phyloP scores from a whole-genome alignment of 2,888 invertebrate species.

The Gastrophysa polygoni region DNA sequence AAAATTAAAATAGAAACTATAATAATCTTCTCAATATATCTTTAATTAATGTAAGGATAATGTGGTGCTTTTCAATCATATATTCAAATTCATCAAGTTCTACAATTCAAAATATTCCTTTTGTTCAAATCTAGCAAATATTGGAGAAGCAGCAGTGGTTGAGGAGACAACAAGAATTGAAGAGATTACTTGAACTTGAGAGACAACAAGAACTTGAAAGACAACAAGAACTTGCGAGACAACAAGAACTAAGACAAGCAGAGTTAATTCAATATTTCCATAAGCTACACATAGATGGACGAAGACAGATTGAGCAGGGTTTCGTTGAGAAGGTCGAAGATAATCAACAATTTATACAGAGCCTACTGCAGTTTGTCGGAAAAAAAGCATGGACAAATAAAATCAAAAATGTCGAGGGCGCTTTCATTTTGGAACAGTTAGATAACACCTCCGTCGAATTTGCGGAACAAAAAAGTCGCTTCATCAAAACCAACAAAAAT shows the following conservation, averaged over 20 bases:
- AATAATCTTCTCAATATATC: too few relatives aligned
- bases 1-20: too few relatives aligned
- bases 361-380: constrained; percentile 3
- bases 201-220: neutral
- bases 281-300: neutral
- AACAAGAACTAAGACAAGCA: neutral
- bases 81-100: too few relatives aligned
- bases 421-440: neutral
- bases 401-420: neutral
- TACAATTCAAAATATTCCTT: too few relatives aligned
- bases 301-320: neutral
- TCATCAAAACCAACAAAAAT: constrained; percentile 1
- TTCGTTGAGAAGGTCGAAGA: neutral
- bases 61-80: too few relatives aligned
- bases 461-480: neutral
- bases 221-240: neutral
- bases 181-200: neutral
- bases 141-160: too few relatives aligned
- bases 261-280: neutral
- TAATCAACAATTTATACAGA: neutral
- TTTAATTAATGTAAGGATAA: too few relatives aligned
- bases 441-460: neutral
- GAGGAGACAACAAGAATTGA: neutral
- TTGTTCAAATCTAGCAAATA: neutral
- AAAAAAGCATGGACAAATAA: neutral